phyloP scores from a whole-genome alignment of 2,888 invertebrate genomes.

The Nomada goodeniana region DNA sequence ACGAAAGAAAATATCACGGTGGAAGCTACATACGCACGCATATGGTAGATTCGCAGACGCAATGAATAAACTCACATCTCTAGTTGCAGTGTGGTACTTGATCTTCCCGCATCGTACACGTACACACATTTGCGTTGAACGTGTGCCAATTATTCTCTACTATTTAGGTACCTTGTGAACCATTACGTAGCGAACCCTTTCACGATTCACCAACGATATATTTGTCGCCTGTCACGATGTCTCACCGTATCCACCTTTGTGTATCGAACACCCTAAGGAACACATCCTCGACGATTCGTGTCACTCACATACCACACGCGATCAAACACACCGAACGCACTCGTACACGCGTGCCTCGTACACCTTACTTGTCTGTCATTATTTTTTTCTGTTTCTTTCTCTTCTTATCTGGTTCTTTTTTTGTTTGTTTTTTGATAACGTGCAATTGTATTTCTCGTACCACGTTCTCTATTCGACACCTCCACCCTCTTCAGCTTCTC shows the following conservation, averaged over 20 bases:
- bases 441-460: slow-evolving; percentile 34
- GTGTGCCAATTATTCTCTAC: slow-evolving; percentile 43
- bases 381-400: too few relatives aligned
- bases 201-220: slow-evolving; percentile 60
- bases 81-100: slow-evolving; percentile 73
- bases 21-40: neutral
- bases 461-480: slow-evolving; percentile 27
- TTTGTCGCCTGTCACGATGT: slow-evolving; percentile 64
- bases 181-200: slow-evolving; percentile 82
- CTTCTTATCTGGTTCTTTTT: slow-evolving; percentile 16
- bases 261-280: slow-evolving; percentile 12
- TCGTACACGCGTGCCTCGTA: slow-evolving; percentile 24
- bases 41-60: slow-evolving; percentile 6
- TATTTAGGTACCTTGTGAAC: slow-evolving; percentile 79
- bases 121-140: slow-evolving; percentile 34
- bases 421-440: slow-evolving; percentile 39
- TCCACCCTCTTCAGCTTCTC: slow-evolving; percentile 25
- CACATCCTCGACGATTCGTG: slow-evolving; percentile 14
- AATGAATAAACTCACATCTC: slow-evolving; percentile 69
- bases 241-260: slow-evolving; percentile 27
- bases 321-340: slow-evolving; percentile 22
- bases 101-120: slow-evolving; percentile 61
- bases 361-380: slow-evolving; percentile 26
- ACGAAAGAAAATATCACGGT: neutral
- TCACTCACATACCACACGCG: neutral